A percentile compares a stretch with the other conserved stretches of the same genome.
These are phyloP conservation scores for Carlito syrichta DNA, from an alignment of 2,113 vertebrate species.

Conservation along the genomic window DNA sequence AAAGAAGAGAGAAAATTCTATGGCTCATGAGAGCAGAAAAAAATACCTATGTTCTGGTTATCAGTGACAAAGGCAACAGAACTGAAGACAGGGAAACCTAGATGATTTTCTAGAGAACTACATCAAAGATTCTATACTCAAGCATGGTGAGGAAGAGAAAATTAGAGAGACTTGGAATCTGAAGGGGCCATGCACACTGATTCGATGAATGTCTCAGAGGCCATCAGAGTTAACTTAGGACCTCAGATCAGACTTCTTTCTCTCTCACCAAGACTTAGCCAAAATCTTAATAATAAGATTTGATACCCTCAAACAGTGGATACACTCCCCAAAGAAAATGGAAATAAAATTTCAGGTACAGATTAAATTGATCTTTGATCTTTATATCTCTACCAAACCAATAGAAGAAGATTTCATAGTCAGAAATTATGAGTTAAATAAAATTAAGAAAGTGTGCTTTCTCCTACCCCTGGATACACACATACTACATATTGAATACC, in stretches of 20 bases:
- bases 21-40: not conserved
- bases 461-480: not conserved
- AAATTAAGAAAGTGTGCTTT: not conserved
- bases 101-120: not conserved
- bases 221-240: too few species aligned
- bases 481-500: not conserved
- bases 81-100: not conserved
- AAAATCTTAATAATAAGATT: not conserved
- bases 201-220: not conserved
- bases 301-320: not conserved
- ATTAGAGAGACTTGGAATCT: not conserved
- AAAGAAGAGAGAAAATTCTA: not conserved
- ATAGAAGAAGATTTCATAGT: not conserved
- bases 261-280: not conserved
- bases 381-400: not conserved
- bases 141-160: not conserved
- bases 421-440: not conserved
- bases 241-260: not conserved
- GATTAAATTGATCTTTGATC: not conserved
- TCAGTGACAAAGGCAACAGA: not conserved
- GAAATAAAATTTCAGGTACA: not conserved
- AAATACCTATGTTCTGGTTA: not conserved
- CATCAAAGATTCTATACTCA: not conserved
- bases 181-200: not conserved
- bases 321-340: not conserved